phyloP scores from a whole-genome alignment of 2,888 invertebrate genomes.

The Ypsolopha sequella region DNA sequence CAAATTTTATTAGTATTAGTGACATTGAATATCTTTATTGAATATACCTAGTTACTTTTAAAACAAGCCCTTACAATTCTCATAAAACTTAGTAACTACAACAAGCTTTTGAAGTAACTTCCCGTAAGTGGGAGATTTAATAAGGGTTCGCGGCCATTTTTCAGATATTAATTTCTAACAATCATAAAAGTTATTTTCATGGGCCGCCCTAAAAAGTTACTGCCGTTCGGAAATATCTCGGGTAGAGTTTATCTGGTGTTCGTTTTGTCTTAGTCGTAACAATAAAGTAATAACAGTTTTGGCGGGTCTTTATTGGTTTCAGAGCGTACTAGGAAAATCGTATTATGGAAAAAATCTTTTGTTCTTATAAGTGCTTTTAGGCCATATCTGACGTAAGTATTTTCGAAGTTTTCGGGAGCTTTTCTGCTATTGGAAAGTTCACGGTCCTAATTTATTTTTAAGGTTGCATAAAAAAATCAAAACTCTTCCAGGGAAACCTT shows the following conservation, averaged over 20 bases:
- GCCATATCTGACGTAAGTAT: no score
- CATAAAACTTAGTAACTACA: no score
- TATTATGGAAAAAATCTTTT: not conserved
- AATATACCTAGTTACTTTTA: no score
- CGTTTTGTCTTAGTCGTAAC: constrained; percentile 41
- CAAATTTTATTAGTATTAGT: no score
- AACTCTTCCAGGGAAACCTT: no score
- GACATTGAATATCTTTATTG: no score
- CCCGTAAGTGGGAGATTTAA: constrained; percentile 27
- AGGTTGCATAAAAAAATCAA: no score
- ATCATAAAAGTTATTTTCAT: constrained; percentile 64
- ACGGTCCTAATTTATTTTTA: no score
- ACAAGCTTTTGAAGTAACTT: no score
- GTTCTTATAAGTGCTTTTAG: not conserved
- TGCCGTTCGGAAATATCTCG: constrained; percentile 47
- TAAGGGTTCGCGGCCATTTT: constrained; percentile 53
- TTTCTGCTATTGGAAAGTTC: no score
- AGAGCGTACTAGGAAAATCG: constrained; percentile 17
- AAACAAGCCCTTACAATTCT: no score
- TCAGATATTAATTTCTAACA: constrained; percentile 67
- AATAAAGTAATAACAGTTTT: constrained; percentile 45
- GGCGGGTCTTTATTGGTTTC: constrained; percentile 37
- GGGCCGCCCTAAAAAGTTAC: constrained; percentile 57
- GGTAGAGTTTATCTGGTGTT: constrained; percentile 46
- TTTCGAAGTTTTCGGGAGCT: no score